Percentiles rank a stretch among this genome's conserved stretches.
These are phyloP conservation scores for Kobus ellipsiprymnus DNA, from an alignment of 2,113 vertebrate species.

Conservation along the genomic window DNA sequence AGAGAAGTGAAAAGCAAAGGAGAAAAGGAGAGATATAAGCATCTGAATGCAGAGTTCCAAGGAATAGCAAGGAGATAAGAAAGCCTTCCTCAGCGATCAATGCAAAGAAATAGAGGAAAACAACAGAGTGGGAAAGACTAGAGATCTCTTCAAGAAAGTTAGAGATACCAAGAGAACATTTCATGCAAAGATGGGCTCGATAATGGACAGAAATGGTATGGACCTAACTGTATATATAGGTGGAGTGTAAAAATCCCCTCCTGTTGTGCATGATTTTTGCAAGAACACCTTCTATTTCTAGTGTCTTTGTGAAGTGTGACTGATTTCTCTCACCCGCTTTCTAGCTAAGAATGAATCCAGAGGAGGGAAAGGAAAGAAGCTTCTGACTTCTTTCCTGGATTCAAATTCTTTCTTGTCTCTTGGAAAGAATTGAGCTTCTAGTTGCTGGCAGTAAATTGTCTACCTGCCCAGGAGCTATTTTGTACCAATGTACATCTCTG, in stretches of 20 bases:
- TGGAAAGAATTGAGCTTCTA: constrained; percentile 5
- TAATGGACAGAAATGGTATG: no score
- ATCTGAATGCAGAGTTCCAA: no score
- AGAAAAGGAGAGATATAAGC: no score
- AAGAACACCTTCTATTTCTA: background rate
- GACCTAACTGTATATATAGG: background rate
- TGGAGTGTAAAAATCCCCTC: background rate
- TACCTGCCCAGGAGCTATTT: background rate
- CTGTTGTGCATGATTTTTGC: background rate
- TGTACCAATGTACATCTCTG: background rate
- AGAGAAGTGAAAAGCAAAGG: no score
- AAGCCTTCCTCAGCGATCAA: no score
- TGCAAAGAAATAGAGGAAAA: no score
- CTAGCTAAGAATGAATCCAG: background rate
- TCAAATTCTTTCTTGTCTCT: background rate
- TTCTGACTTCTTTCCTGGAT: background rate
- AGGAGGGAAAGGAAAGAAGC: no score
- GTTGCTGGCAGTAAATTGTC: background rate
- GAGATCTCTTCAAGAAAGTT: no score
- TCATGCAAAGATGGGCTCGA: no score
- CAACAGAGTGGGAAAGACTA: no score
- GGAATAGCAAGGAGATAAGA: no score
- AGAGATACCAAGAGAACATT: no score
- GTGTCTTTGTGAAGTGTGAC: background rate
- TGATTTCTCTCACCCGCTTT: background rate